Evolutionary conservation across 2,797 vertebrate species (phyloP).

Genomic region (Vultur gryphus): DNA sequence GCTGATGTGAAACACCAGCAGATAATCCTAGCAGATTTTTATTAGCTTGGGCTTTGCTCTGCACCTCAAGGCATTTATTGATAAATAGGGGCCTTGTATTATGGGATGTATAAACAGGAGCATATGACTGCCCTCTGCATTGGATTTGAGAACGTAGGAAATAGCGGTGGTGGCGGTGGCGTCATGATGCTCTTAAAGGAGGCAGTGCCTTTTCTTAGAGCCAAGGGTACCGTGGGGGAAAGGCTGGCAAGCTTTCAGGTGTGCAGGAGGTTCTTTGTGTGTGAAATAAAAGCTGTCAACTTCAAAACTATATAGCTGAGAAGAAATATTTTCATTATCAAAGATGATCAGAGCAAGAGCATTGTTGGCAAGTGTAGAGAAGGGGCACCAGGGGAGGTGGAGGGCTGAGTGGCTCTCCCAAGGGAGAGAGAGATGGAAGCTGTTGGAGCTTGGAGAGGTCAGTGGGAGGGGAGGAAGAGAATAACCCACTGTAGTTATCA

Average conservation of each 20-base stretch:
- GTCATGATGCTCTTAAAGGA: not conserved
- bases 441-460: not conserved
- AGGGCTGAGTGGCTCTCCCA: not conserved
- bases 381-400: not conserved
- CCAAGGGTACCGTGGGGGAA: not conserved
- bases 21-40: constrained; percentile 2
- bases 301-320: not conserved
- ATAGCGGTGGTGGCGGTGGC: accelerated
- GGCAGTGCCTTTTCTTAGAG: not conserved
- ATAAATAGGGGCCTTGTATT: constrained; percentile 45
- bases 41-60: constrained; percentile 1
- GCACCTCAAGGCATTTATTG: constrained; percentile 41
- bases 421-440: not conserved
- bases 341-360: not conserved
- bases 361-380: not conserved
- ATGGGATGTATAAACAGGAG: constrained; percentile 16
- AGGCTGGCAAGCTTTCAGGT: not conserved
- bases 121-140: not conserved
- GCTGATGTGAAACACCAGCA: not conserved
- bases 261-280: not conserved
- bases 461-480: not conserved
- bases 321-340: not conserved
- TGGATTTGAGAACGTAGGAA: not conserved
- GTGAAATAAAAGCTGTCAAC: not conserved
- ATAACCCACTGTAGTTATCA: not conserved